phyloP scores from a whole-genome alignment of 2,888 invertebrate species.

The Oxycera nigricornis region DNA sequence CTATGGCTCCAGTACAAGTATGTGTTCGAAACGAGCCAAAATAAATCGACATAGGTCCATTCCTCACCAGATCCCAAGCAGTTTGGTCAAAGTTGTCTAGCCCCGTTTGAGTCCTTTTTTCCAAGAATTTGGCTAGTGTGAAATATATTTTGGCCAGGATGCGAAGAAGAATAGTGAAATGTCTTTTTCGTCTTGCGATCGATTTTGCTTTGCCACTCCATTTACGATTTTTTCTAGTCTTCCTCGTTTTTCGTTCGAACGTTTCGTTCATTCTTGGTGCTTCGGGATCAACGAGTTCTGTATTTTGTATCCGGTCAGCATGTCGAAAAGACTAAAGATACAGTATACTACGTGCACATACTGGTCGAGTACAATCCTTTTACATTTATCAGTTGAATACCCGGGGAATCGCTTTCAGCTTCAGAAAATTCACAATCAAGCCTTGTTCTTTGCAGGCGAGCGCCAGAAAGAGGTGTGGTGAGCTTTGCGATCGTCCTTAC shows the following conservation, averaged over 20 bases:
- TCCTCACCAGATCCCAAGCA: not conserved
- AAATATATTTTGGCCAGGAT: not conserved
- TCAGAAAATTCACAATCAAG: constrained; percentile 44
- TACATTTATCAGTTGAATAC: constrained; percentile 43
- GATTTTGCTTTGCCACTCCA: constrained; percentile 45
- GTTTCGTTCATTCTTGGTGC: not conserved
- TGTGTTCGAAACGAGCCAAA: not conserved
- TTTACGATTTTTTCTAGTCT: constrained; percentile 42
- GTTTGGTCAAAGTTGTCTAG: not conserved
- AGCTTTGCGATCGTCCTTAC: not conserved
- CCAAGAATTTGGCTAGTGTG: too few relatives aligned
- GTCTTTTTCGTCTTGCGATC: constrained; percentile 38
- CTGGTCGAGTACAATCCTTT: constrained; percentile 43
- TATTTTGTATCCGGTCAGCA: not conserved
- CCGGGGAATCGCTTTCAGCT: constrained; percentile 44
- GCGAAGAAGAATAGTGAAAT: not conserved
- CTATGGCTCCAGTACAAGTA: not conserved
- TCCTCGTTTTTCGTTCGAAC: too few relatives aligned
- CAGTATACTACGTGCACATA: too few relatives aligned
- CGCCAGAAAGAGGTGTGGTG: constrained; percentile 1
- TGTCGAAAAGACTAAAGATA: constrained; percentile 13
- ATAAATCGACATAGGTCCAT: not conserved
- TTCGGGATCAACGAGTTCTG: not conserved
- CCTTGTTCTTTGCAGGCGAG: constrained; percentile 41
- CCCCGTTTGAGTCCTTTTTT: not conserved